These are phyloP conservation scores for Sogatella furcifera DNA, from an alignment of 1,140 invertebrate species.

Conservation along the genomic window DNA sequence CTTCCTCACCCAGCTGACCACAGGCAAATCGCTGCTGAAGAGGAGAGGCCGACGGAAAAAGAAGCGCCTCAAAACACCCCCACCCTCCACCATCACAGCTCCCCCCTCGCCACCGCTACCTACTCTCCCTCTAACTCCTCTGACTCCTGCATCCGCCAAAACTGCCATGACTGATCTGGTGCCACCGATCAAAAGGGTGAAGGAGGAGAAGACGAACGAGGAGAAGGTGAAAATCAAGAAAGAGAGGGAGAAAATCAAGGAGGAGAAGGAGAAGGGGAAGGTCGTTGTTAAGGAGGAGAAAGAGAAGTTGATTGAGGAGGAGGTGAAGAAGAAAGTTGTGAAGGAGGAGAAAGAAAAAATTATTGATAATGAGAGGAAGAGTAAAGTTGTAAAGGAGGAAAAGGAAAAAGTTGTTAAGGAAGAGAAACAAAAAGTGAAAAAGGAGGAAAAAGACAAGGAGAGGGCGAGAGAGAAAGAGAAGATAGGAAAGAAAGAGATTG, in stretches of 20 bases:
- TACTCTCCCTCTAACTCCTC: too few relatives aligned
- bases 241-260: slow-evolving; percentile 5
- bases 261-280: too few relatives aligned
- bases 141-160: too few relatives aligned
- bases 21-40: slow-evolving; percentile 38
- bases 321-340: slow-evolving; percentile 13
- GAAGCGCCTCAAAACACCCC: background rate
- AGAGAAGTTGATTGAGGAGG: slow-evolving; percentile 4
- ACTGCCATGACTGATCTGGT: too few relatives aligned
- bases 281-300: background rate
- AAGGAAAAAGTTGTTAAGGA: background rate
- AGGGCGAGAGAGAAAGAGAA: background rate
- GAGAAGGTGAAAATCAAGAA: background rate
- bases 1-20: slow-evolving; percentile 56
- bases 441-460: slow-evolving; percentile 10
- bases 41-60: slow-evolving; percentile 41
- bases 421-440: background rate
- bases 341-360: too few relatives aligned
- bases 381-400: too few relatives aligned
- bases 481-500: background rate
- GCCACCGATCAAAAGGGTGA: too few relatives aligned
- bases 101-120: too few relatives aligned
- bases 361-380: slow-evolving; percentile 1
- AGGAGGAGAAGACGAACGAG: background rate
- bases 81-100: too few relatives aligned